Evolutionary conservation across 2,113 vertebrate genomes (phyloP).

Genomic region (Lamprotornis superbus): DNA sequence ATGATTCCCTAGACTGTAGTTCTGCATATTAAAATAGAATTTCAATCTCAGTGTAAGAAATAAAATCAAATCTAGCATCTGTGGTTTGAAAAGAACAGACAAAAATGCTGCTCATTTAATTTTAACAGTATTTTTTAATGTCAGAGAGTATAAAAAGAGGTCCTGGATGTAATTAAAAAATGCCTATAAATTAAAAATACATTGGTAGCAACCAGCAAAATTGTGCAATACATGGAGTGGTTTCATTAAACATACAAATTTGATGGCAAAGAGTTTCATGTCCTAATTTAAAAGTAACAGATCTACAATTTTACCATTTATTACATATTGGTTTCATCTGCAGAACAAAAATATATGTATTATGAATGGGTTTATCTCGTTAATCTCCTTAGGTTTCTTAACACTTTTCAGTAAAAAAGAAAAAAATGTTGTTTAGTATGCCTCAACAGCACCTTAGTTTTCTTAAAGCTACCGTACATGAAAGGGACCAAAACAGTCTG

Average conservation of each 20-base stretch:
- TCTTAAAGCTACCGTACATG: background rate
- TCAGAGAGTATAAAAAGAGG: conserved; percentile 50
- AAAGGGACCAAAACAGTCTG: background rate
- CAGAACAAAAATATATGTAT: background rate
- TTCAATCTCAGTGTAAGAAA: conserved; percentile 77
- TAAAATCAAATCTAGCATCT: conserved; percentile 81
- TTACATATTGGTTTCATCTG: background rate
- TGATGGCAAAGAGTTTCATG: background rate
- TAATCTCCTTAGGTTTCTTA: background rate
- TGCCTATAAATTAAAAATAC: conserved; percentile 63
- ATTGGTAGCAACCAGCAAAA: conserved; percentile 48
- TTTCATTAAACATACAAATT: conserved; percentile 43
- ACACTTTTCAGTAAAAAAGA: background rate
- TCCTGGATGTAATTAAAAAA: conserved; percentile 44
- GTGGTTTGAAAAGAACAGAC: conserved; percentile 70
- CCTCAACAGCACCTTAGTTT: background rate
- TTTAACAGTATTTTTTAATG: conserved; percentile 70
- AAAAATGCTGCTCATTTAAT: conserved; percentile 73
- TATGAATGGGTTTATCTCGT: background rate
- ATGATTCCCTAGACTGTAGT: conserved; percentile 75
- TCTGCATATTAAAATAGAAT: conserved; percentile 81
- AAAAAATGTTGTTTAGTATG: background rate
- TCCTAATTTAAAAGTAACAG: conserved; percentile 29
- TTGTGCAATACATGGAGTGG: background rate
- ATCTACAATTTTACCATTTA: background rate